Evolutionary conservation across 2,888 invertebrate genomes (phyloP).

Genomic region (Cryptus armator): DNA sequence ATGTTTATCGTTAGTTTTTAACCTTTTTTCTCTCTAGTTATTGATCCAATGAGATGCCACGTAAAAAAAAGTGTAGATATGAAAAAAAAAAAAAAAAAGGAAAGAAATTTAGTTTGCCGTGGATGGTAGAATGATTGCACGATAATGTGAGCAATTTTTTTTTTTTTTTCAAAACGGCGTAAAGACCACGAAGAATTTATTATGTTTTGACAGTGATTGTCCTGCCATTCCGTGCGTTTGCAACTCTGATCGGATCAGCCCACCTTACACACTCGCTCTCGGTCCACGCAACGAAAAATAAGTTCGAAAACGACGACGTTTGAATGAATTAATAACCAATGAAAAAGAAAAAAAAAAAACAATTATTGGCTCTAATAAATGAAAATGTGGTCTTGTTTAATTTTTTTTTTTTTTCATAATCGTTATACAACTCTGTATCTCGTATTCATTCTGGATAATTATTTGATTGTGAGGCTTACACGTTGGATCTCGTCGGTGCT

Average conservation of each 20-base stretch:
- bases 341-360: constrained; percentile 36
- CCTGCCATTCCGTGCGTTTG: constrained; percentile 71
- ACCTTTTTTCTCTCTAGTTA: constrained; percentile 6
- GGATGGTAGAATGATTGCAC: constrained; percentile 48
- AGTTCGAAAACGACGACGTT: constrained; percentile 74
- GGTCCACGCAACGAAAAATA: constrained; percentile 74
- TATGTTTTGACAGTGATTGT: constrained; percentile 80
- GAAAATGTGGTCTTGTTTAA: constrained; percentile 61
- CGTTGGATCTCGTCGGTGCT: constrained; percentile 41
- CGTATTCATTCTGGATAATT: constrained; percentile 33
- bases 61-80: constrained; percentile 9
- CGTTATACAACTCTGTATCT: constrained; percentile 37
- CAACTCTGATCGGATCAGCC: constrained; percentile 73
- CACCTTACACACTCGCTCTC: constrained; percentile 65
- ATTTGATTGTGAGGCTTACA: constrained; percentile 57
- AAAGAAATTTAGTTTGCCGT: constrained; percentile 42
- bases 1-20: constrained; percentile 37
- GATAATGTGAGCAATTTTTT: constrained; percentile 25
- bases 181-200: constrained; percentile 63
- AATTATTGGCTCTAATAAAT: constrained; percentile 63
- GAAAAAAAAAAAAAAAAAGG: not conserved
- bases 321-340: constrained; percentile 67
- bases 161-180: constrained; percentile 43
- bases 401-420: constrained; percentile 54
- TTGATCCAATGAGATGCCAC: constrained; percentile 13